Conservation (phyloP, 2,888 invertebrate species). For the Lamellibrachia columna region DNA sequence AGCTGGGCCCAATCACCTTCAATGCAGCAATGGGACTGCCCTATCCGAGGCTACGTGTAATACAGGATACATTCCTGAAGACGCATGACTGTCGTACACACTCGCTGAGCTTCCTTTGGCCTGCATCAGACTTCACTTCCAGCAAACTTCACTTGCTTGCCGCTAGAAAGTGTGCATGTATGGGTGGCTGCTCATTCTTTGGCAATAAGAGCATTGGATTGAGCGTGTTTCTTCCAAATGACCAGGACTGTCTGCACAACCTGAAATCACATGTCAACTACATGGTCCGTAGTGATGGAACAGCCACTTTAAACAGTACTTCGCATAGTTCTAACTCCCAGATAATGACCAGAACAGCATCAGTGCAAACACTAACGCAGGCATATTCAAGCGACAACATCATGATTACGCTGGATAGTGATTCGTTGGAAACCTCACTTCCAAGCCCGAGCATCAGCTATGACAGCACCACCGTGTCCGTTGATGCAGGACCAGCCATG, state of each 20-base stretch:
- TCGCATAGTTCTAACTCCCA: not conserved
- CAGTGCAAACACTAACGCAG: not conserved
- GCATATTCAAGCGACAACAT: not conserved
- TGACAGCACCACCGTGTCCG: not conserved
- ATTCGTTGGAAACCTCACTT: not conserved
- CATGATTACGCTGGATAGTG: not conserved
- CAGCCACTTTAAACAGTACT: not conserved
- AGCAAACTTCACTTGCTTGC: not conserved
- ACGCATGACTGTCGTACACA: not conserved
- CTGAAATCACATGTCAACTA: not conserved
- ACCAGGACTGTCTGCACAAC: not conserved
- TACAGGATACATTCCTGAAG: not conserved
- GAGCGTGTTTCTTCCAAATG: not conserved
- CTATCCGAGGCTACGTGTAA: not conserved
- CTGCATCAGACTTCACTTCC: not conserved
- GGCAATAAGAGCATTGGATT: not conserved
- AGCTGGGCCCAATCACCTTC: not conserved
- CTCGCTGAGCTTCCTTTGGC: slow-evolving; percentile 2
- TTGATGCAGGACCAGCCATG: not conserved
- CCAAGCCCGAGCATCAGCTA: not conserved
- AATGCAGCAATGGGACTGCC: not conserved
- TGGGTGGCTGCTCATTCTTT: not conserved
- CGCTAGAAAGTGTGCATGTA: not conserved
- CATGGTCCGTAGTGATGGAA: not conserved
- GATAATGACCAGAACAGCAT: not conserved